phyloP scores from a whole-genome alignment of 2,888 invertebrate species.

The Bellardia bayeri region DNA sequence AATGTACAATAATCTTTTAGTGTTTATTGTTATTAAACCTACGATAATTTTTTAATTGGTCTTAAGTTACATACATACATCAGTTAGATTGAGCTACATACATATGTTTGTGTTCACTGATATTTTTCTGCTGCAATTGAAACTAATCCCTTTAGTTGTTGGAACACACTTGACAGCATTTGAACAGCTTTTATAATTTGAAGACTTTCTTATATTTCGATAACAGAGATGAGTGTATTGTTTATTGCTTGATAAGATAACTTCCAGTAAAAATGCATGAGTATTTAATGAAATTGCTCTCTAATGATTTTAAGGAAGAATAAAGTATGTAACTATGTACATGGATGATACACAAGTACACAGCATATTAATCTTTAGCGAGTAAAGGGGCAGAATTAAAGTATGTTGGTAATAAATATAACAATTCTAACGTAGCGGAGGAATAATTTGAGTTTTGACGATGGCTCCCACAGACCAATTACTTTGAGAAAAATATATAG shows the following conservation, averaged over 20 bases:
- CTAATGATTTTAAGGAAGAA: no score
- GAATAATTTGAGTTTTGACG: no score
- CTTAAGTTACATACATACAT: background rate
- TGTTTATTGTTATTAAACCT: background rate
- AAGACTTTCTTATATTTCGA: constrained; percentile 14
- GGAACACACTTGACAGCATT: constrained; percentile 8
- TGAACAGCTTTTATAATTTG: background rate
- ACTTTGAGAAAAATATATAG: no score
- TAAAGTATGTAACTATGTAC: no score
- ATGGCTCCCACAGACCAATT: no score
- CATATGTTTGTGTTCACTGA: background rate
- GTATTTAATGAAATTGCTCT: no score
- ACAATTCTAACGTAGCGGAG: no score
- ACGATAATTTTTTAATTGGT: constrained; percentile 2
- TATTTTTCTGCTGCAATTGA: background rate
- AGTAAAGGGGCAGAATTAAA: no score
- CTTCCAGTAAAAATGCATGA: no score
- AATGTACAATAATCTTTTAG: background rate
- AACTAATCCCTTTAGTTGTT: constrained; percentile 15
- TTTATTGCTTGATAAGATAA: background rate
- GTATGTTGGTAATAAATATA: no score
- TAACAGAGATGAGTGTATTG: background rate
- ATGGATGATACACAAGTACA: no score
- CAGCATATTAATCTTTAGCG: no score
- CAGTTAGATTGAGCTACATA: background rate